Evolutionary conservation across 2,888 invertebrate genomes (phyloP), one percentile per base, ranked within the genome.

Genomic region (Bruchidius siliquastri): DNA sequence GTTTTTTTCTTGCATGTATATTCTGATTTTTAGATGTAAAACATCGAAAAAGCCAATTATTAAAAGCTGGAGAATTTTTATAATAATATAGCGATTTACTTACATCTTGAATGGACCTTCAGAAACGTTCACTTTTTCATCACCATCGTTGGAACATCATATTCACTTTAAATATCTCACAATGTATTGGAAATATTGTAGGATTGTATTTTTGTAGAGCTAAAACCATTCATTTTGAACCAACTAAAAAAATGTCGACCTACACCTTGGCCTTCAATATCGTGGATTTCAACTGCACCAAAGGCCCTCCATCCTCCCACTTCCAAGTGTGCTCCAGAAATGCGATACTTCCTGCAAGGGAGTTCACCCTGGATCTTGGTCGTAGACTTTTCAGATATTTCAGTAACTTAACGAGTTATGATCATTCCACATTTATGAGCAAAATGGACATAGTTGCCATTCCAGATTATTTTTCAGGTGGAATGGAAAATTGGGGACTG

Each of bases 401-500:
- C 89, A 89, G 87, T 79, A 79, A 88, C 69, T 90, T 91, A 83
- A 90, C 94, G 79, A 89, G 84, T 0, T 82, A 89, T n/a, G 81
- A 87, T n/a, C 76, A 76, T 21, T 22, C 30, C 26, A 2, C 0
- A n/a, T 66, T 21, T 0, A 21, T 73, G 21, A 0, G 21, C 0
- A 95, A 95, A 83, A 89, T 95, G 85, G 94, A 96, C 82, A 91
- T 95, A 82, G 91, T 95, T 18, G 95, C 94, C 0, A 89, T 96
- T 74, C 92, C 94, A 0, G 94, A 96, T 83, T 95, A 96, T 84
- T 89, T 90, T 71, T 92, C 93, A 77, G 94, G 94, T 70, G 96
- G 96, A 71, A 96, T 96, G 96, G 95, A 96, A 84, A 96, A 96
- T 84, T 96, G 96, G 95, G 96, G 96, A 13, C 87, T 96, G 21